phyloP scores from a whole-genome alignment of 2,113 vertebrate species.

The Larimichthys crocea region DNA sequence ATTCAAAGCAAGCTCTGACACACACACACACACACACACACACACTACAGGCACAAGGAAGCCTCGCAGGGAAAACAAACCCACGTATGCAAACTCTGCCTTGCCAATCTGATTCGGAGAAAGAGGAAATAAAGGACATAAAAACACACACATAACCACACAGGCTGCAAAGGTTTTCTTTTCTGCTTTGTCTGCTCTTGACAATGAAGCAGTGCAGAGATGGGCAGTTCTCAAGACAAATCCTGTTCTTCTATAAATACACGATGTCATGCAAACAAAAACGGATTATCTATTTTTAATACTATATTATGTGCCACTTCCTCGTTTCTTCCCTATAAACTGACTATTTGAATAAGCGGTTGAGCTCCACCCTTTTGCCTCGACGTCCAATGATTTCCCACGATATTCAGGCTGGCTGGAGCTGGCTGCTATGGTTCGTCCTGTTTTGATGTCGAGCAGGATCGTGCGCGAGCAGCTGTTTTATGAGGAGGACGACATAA shows the following conservation, averaged over 20 bases:
- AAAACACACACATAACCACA: slow-evolving; percentile 2
- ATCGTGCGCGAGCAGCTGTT: slow-evolving; percentile 38
- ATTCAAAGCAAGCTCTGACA: slow-evolving; percentile 53
- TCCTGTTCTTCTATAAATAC: not conserved
- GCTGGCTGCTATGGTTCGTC: slow-evolving; percentile 12
- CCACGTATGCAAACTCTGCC: slow-evolving; percentile 27
- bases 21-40: not conserved
- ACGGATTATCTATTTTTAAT: not conserved
- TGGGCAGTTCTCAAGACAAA: not conserved
- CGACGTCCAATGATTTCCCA: slow-evolving; percentile 11
- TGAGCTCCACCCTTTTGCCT: not conserved
- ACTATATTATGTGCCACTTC: not conserved
- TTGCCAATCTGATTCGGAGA: slow-evolving; percentile 35
- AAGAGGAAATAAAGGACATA: slow-evolving; percentile 54
- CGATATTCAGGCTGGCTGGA: not conserved
- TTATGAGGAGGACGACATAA: slow-evolving; percentile 51
- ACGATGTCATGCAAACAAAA: slow-evolving; percentile 16
- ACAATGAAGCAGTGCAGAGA: not conserved
- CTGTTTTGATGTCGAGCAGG: slow-evolving; percentile 44
- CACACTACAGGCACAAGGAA: not conserved
- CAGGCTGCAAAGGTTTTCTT: not conserved
- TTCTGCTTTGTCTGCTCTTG: not conserved
- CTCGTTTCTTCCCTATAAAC: not conserved
- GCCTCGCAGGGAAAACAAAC: not conserved
- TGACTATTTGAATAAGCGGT: slow-evolving; percentile 19